Base-by-base conservation (phyloP, 2,888 invertebrate genomes). In the Stomorhina lunata region DNA sequence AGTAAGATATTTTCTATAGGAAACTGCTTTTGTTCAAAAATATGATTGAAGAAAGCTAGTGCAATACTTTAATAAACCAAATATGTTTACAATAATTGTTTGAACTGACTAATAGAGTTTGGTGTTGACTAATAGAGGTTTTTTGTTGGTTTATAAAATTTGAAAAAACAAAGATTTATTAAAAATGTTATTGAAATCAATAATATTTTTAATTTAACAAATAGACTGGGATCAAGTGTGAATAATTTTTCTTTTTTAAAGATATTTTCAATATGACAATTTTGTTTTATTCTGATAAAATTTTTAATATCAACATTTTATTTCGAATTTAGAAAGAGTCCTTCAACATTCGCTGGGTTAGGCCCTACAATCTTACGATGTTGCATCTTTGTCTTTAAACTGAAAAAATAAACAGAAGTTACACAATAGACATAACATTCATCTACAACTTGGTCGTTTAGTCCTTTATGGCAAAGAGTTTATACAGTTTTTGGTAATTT, bases 401-500 rank as follows among this genome's bases (percentile, higher is more conserved):
- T 53, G 27, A 29, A 50, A 34, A 68, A 34, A 45, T 17, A 29
- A 20, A 53, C 12, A 43, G n/a, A n/a, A 71, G 50, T 25, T 27
- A 69, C n/a, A 32, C 4, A 27, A 69, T 43, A 34, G 34, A 61
- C 15, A 61, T 20, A 48, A 6, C 25, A 66, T 57, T 77, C 57
- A 77, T 53, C 69, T 76, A 43, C 27, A 57, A 57, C 48, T 65
- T 43, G 10, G 40, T 37, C 29, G 29, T 43, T 43, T 25, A 25
- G 57, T 25, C 43, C 22, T 61, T 72, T 40, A 9, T 5, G 7
- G 17, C 48, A 79, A 59, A 50, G 43, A 40, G 17, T 53, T 73
- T 43, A 50, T 50, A 59, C 50, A 59, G 59, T 61, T 79, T n/a
- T 80, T 68, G 50, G 43, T 66, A 80, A 73, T 80, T 80, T 80